Evolutionary conservation across 23 tunicate species (phyloP).

Genomic region (Botrylloides violaceus): DNA sequence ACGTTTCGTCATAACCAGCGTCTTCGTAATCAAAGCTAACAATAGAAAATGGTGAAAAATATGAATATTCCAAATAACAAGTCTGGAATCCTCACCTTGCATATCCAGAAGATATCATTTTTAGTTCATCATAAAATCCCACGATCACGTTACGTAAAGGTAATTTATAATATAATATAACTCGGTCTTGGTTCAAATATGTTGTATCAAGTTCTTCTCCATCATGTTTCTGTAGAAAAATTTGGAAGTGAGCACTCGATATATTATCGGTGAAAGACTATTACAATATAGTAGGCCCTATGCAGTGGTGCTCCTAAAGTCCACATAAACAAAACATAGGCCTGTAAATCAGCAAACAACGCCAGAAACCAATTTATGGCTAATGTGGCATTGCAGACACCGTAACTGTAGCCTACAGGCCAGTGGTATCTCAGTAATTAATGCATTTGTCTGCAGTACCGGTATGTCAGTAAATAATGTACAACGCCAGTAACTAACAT

Average conservation of each 20-base stretch:
- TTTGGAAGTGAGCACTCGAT: not conserved
- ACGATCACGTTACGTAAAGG: constrained; percentile 55
- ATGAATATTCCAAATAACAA: not conserved
- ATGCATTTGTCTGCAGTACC: too few relatives aligned
- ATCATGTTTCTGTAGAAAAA: constrained; percentile 29
- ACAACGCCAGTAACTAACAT: too few relatives aligned
- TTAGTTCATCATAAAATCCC: constrained; percentile 68
- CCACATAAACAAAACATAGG: too few relatives aligned
- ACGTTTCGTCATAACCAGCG: constrained; percentile 37
- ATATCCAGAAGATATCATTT: constrained; percentile 63
- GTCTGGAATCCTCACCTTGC: constrained; percentile 36
- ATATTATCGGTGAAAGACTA: not conserved
- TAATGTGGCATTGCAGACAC: too few relatives aligned
- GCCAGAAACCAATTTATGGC: too few relatives aligned
- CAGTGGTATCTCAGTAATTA: too few relatives aligned
- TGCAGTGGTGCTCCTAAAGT: too few relatives aligned
- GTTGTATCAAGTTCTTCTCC: constrained; percentile 27
- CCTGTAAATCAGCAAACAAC: too few relatives aligned
- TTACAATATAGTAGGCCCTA: too few relatives aligned
- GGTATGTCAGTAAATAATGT: too few relatives aligned
- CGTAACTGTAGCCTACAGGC: too few relatives aligned
- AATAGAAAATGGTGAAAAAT: not conserved
- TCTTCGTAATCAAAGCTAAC: constrained; percentile 87
- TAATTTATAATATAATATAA: constrained; percentile 28
- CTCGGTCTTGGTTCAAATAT: constrained; percentile 30